Evolutionary conservation across 2,888 invertebrate genomes (phyloP).

Genomic region (Drosophila diplacantha): DNA sequence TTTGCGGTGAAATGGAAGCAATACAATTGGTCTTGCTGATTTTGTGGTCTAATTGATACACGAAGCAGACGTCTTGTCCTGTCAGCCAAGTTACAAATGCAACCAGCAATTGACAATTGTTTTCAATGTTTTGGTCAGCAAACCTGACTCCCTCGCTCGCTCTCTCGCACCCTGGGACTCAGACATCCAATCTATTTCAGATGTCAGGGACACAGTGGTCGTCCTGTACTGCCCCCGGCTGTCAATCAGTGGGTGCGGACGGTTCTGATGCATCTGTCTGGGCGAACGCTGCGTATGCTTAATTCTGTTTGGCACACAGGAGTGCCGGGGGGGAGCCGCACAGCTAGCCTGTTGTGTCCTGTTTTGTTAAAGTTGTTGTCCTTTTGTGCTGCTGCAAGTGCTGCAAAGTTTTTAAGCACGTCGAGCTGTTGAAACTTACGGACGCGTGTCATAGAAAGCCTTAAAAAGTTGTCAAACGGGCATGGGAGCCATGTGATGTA

Average conservation of each 20-base stretch:
- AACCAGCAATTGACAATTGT: slow-evolving; percentile 68
- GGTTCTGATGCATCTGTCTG: slow-evolving; percentile 17
- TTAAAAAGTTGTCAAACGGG: slow-evolving; percentile 52
- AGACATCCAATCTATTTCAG: slow-evolving; percentile 58
- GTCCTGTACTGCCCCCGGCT: slow-evolving; percentile 29
- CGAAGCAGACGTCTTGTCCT: slow-evolving; percentile 44
- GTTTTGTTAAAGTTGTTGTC: slow-evolving; percentile 61
- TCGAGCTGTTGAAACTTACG: slow-evolving; percentile 52
- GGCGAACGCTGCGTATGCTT: slow-evolving; percentile 54
- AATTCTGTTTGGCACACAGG: slow-evolving; percentile 42
- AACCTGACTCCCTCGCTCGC: background rate
- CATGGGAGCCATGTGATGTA: slow-evolving; percentile 9
- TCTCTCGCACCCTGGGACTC: slow-evolving; percentile 9
- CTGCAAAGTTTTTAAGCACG: slow-evolving; percentile 61
- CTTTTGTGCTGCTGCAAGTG: slow-evolving; percentile 50
- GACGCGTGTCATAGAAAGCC: slow-evolving; percentile 57
- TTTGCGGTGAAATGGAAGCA: slow-evolving; percentile 51
- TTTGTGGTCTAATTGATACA: slow-evolving; percentile 68
- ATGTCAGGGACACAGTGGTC: slow-evolving; percentile 44
- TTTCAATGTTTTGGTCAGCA: slow-evolving; percentile 68
- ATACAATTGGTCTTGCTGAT: slow-evolving; percentile 55
- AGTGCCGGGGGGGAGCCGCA: background rate
- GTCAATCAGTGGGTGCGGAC: slow-evolving; percentile 35
- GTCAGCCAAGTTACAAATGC: slow-evolving; percentile 56
- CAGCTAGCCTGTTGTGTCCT: slow-evolving; percentile 15